Evolutionary conservation across 53 echinoderm and acorn worm species (phyloP), one percentile per base, ranked within the genome.

Genomic region (Holothuria scabra): DNA sequence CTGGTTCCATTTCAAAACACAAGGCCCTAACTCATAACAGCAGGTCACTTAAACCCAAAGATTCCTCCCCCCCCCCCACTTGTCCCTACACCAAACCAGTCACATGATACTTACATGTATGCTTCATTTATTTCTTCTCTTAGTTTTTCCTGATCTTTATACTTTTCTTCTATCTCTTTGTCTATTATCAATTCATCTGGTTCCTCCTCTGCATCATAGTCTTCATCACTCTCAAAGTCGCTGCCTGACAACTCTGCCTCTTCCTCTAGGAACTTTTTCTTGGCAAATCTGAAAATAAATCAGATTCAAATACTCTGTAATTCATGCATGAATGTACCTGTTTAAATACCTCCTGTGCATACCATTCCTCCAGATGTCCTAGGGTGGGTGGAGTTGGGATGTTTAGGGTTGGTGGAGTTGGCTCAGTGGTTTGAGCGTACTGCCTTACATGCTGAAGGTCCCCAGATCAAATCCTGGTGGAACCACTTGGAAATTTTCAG

Each of bases 191-290:
- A 56, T 26, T 90, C 94, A 65, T 97, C 97, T 16, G 86, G 86
- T 56, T 85, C 68, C 14, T 97, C 97, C 30, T 97, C 94, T 1
- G 92, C 93, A 76, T 95, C 96, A 28, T 95, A 95, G 60, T 94
- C 87, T 63, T 97, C 97, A 66, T 97, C 97, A n/a, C 94, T 94
- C 4, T 88, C 97, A 22, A 20, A 85, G 78, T 97, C 97, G 62
- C 94, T 94, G 12, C 97, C 97, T 10, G 97, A 97, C 65, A 92
- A 65, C 89, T 97, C 97, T 8, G 97, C 97, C 72, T 97, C 97
- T 26, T 92, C 66, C 66, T 96, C 97, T 62, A 97, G 34, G 61
- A 81, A 81, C 28, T 64, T 81, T 25, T 22, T 81, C 29, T n/a
- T 62, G 20, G 64, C 82, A 61, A 62, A 81, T 63, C 82, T 81